These are phyloP conservation scores for Hippocampus abdominalis DNA, from an alignment of 2,113 vertebrate species.

Conservation along the genomic window DNA sequence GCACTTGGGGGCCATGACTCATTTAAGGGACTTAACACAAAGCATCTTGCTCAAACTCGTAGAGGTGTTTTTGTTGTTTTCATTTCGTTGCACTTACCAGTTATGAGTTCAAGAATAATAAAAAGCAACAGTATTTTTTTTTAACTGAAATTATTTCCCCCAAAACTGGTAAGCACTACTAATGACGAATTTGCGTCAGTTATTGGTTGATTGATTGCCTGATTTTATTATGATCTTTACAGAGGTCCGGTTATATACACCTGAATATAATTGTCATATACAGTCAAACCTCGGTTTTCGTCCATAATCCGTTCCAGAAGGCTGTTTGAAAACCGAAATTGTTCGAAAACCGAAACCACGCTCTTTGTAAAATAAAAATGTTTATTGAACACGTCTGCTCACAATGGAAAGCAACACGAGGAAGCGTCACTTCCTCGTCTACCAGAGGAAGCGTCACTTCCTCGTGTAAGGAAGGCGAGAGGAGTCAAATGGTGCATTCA, in stretches of 20 bases:
- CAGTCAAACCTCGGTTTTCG: no score
- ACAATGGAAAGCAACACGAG: no score
- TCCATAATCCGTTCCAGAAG: no score
- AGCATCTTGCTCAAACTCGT: neutral
- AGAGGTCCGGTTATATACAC: neutral
- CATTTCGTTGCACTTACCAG: neutral
- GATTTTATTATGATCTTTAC: neutral
- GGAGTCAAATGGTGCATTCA: no score
- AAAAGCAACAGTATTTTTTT: neutral
- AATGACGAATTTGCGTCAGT: neutral
- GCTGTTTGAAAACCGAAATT: no score
- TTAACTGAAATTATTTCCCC: no score
- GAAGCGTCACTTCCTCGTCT: no score
- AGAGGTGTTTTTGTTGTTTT: neutral
- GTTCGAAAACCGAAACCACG: no score
- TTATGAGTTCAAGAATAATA: neutral
- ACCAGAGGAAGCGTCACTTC: no score
- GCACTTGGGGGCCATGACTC: neutral
- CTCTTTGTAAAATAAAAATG: no score
- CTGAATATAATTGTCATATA: neutral
- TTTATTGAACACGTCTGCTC: no score
- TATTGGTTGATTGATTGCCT: neutral
- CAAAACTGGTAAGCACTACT: neutral
- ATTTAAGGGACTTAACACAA: slow-evolving; percentile 14
- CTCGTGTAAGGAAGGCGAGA: no score